phyloP scores from a whole-genome alignment of 2,797 vertebrate genomes.

The Poeciliopsis presidionis region DNA sequence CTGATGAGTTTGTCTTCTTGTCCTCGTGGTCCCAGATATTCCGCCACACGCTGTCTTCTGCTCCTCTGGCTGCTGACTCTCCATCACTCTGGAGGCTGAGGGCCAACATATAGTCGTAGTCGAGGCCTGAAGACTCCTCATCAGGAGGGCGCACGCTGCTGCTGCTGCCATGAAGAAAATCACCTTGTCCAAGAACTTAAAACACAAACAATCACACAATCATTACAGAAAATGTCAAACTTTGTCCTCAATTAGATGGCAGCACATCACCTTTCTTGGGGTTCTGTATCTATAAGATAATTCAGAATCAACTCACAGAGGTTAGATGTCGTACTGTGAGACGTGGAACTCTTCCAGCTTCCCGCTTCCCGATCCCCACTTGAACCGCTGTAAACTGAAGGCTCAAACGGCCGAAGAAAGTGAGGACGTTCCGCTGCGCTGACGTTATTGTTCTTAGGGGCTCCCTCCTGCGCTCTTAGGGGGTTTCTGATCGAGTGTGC shows the following conservation, averaged over 20 bases:
- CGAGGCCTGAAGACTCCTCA: conserved; percentile 84
- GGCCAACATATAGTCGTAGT: conserved; percentile 92
- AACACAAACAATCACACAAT: background rate
- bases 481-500: conserved; percentile 74
- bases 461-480: conserved; percentile 74
- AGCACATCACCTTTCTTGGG: background rate
- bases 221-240: conserved; percentile 1
- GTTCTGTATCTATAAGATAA: background rate
- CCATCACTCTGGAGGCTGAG: conserved; percentile 88
- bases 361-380: conserved; percentile 55
- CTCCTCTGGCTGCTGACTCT: conserved; percentile 73
- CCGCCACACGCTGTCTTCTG: conserved; percentile 72
- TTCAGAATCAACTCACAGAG: conserved; percentile 68
- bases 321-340: conserved; percentile 72
- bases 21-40: conserved; percentile 78
- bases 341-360: conserved; percentile 67
- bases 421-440: conserved; percentile 65
- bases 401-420: conserved; percentile 66
- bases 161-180: conserved; percentile 61
- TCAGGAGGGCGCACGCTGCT: conserved; percentile 53
- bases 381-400: conserved; percentile 61
- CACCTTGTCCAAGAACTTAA: conserved; percentile 72
- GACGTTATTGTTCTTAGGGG: conserved; percentile 71
- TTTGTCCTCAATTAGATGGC: background rate
- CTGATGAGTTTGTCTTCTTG: conserved; percentile 54